These are phyloP conservation scores for Malurus leucopterus DNA, from an alignment of 2,797 vertebrate species.

Conservation along the genomic window DNA sequence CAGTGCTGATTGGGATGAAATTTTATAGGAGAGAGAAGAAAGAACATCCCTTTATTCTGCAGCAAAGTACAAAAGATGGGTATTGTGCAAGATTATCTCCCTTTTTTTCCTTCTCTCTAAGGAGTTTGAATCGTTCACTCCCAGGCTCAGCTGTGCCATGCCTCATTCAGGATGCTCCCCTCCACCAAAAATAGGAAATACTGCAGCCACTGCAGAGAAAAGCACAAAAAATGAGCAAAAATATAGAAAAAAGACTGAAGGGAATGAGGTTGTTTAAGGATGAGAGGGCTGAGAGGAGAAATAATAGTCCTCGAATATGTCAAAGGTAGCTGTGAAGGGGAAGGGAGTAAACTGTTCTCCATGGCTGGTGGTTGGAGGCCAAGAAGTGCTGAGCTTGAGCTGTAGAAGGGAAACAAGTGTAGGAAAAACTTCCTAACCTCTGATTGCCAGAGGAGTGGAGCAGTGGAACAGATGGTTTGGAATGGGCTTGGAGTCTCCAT, in stretches of 20 bases:
- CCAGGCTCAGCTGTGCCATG: not conserved
- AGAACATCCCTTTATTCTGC: not conserved
- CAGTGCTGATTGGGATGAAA: not conserved
- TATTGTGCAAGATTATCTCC: not conserved
- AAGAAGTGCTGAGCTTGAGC: not conserved
- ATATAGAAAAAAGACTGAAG: not conserved
- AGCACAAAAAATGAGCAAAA: not conserved
- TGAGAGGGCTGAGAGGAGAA: not conserved
- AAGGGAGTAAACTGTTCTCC: not conserved
- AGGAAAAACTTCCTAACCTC: conserved; percentile 7
- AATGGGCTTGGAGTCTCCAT: conserved; percentile 2
- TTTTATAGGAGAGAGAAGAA: not conserved
- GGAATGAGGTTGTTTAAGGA: not conserved
- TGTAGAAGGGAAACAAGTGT: not conserved
- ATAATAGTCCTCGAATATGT: not conserved
- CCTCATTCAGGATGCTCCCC: not conserved
- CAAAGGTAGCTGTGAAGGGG: not conserved
- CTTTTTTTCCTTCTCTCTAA: not conserved
- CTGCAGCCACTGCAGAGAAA: not conserved
- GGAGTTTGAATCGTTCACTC: not conserved
- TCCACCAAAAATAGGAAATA: not conserved
- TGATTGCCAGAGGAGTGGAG: not conserved
- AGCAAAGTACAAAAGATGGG: not conserved
- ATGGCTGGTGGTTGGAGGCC: not conserved
- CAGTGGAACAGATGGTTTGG: conserved; percentile 22